These are phyloP conservation scores for Tribolium madens DNA, from an alignment of 1,140 invertebrate species.

Conservation along the genomic window DNA sequence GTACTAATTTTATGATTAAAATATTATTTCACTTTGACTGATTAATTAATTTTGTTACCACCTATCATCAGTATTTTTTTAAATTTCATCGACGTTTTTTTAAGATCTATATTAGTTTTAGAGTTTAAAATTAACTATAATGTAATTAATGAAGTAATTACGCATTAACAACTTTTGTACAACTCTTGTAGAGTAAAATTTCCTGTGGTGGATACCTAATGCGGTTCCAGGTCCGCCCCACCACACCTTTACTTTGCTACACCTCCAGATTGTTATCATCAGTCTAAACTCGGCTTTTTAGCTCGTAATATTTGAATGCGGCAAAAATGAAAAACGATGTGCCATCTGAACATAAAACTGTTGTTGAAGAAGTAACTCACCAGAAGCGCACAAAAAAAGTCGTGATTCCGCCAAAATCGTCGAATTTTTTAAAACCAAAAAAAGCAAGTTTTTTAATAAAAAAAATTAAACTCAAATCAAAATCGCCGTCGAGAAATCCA, in stretches of 20 bases:
- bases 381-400: constrained; percentile 53
- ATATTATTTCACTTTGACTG: neutral
- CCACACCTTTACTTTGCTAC: constrained; percentile 17
- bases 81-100: too few species aligned
- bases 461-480: constrained; percentile 56
- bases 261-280: constrained; percentile 50
- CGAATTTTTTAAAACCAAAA: constrained; percentile 51
- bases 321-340: constrained; percentile 56
- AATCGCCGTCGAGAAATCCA: constrained; percentile 10
- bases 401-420: constrained; percentile 49
- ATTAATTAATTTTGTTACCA: too few species aligned
- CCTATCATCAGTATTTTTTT: too few species aligned
- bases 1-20: neutral
- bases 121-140: too few species aligned
- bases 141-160: too few species aligned
- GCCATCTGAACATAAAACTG: constrained; percentile 38
- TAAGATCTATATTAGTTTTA: too few species aligned
- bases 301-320: constrained; percentile 6
- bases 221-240: neutral
- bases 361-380: constrained; percentile 18
- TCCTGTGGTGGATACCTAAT: neutral
- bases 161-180: too few species aligned
- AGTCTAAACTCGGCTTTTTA: constrained; percentile 29
- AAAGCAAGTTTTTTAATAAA: constrained; percentile 53
- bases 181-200: too few species aligned